Conservation (phyloP, 2,797 vertebrate species). For the Lepidocolaptes lacrymiger region DNA sequence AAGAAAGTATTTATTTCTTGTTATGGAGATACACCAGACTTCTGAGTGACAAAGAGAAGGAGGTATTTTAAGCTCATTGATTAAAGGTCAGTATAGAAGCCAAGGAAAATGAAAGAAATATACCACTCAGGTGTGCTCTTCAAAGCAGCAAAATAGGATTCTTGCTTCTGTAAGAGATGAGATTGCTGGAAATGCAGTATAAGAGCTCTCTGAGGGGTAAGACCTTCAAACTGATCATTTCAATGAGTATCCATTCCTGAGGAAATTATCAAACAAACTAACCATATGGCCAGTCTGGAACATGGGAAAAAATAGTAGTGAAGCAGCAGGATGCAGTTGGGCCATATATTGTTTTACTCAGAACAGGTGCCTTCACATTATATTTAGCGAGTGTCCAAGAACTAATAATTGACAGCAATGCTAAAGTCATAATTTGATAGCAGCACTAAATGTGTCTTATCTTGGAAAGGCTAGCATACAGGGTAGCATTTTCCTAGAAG, state of each 20-base stretch:
- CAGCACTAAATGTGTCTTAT: not conserved
- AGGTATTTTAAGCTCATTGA: not conserved
- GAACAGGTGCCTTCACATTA: not conserved
- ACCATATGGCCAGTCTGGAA: slow-evolving; percentile 46
- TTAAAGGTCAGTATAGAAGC: not conserved
- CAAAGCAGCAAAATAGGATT: not conserved
- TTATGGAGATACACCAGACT: not conserved
- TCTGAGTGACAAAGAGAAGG: not conserved
- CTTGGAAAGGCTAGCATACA: not conserved
- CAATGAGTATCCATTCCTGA: not conserved
- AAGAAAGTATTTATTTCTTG: not conserved
- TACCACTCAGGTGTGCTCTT: not conserved
- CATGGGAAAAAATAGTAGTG: slow-evolving; percentile 15
- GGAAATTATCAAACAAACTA: not conserved
- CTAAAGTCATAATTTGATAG: not conserved
- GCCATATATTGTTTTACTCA: not conserved
- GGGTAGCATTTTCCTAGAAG: not conserved
- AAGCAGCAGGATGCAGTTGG: slow-evolving; percentile 28
- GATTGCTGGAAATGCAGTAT: not conserved
- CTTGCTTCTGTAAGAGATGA: not conserved
- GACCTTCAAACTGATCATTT: not conserved
- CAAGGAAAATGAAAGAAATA: slow-evolving; percentile 1
- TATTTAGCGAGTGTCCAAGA: not conserved
- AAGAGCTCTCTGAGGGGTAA: not conserved
- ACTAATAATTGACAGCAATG: not conserved